Evolutionary conservation across 1,140 invertebrate genomes (phyloP), one percentile per base, ranked within the genome.

Genomic region (Homarus americanus): DNA sequence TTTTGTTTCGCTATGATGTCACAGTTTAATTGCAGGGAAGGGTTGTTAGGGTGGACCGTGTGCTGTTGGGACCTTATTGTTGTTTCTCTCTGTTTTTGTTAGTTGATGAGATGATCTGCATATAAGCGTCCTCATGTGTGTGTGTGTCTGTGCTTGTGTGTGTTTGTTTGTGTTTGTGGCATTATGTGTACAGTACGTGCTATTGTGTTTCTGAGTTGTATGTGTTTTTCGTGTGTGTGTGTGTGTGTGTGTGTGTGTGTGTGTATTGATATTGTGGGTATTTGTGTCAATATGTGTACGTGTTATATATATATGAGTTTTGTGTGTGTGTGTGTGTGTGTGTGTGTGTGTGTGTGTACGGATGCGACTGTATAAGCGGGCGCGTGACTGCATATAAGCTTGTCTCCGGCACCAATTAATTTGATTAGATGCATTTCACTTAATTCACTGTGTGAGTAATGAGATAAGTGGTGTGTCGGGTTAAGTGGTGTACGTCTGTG

Each of bases 391-490:
- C 44, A 53, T 32, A 28, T 36, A n/a, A n/a, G 79, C 34, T 41
- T 63, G 53, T 63, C 28, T 44, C 53, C 41, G 53, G 83, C n/a
- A 66, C 15, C 72, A 75, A 86, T 86, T 86, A 86, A 86, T 86
- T 66, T 86, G 83, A 86, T 86, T 86, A 76, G 73, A 34, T 41
- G 44, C 72, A 86, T 75, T 86, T 86, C 73, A 53, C 72, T 76
- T 86, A 75, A 76, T 86, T 76, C 83, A 86, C 28, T 17, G 4
- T 58, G 41, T 49, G 83, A 76, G 41, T 86, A 24, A 86, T 76
- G 83, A 75, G 83, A 34, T 86, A 86, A 86, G 75, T 86, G 83
- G 78, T 69, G 63, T 32, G n/a, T 69, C 12, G 58, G 0, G 58
- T 63, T 10, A 17, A 20, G 0, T 0, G 12, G 58, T 63, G 58